A percentile compares a stretch with the other conserved stretches of the same genome.
These are phyloP conservation scores for Melipona bicolor DNA, from an alignment of 2,888 invertebrate species.

Conservation along the genomic window DNA sequence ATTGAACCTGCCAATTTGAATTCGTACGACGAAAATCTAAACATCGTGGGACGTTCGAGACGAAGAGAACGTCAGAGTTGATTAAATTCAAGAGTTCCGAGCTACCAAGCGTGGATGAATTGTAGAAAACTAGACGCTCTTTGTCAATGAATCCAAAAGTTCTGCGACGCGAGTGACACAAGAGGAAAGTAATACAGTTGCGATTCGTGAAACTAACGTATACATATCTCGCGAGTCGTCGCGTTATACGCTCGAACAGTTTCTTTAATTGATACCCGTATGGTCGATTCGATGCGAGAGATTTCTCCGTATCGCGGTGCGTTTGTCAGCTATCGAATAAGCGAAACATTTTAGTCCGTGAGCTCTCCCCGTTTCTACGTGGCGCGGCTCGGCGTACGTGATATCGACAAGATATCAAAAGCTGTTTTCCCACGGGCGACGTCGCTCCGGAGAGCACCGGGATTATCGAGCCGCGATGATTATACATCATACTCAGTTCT, in stretches of 20 bases:
- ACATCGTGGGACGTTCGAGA: too few relatives aligned
- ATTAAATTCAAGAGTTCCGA: too few relatives aligned
- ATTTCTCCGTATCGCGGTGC: not conserved
- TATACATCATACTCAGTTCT: slow-evolving; percentile 30
- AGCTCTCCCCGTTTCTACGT: slow-evolving; percentile 14
- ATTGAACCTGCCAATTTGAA: too few relatives aligned
- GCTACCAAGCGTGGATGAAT: too few relatives aligned
- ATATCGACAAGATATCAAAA: slow-evolving; percentile 69
- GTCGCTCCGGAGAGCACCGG: slow-evolving; percentile 23
- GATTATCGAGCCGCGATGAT: slow-evolving; percentile 46
- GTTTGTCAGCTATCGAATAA: slow-evolving; percentile 31
- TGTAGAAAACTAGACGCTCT: not conserved
- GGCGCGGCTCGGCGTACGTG: slow-evolving; percentile 28
- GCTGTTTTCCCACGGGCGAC: slow-evolving; percentile 61
- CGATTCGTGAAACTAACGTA: not conserved
- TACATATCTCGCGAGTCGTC: not conserved
- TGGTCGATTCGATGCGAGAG: not conserved
- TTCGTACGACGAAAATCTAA: too few relatives aligned
- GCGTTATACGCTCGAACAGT: not conserved
- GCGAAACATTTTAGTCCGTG: slow-evolving; percentile 42
- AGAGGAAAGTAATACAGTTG: not conserved
- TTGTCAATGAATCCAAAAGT: not conserved
- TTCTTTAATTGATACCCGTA: not conserved
- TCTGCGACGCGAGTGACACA: not conserved
- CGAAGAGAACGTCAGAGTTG: too few relatives aligned